Evolutionary conservation across 1,140 invertebrate species (phyloP), one percentile per base, ranked within the genome.

Genomic region (Atta cephalotes): DNA sequence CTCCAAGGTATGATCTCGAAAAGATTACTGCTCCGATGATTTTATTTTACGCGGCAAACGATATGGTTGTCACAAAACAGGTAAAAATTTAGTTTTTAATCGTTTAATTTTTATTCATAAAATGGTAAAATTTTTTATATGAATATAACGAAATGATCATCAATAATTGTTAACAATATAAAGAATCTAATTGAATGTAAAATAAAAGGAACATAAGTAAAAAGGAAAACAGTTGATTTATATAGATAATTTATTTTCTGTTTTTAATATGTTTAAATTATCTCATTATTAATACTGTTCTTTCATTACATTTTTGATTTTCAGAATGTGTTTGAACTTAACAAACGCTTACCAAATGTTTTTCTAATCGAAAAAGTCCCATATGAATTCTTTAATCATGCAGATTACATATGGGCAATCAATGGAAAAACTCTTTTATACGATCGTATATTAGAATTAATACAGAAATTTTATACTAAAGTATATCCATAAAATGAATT

Each of bases 41-140:
- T 70, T 91, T 97, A 2, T 96, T 97, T 90, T 97, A 96, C 89
- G 96, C 96, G 16, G 95, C 96, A 39, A 97, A 97, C 81, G 97
- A 98, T 92, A 96, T 95, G 94, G 90, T 98, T 2, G 96, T 96
- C 18, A 12, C 1, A 0, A 14, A 81, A 68, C 14, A 72, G 82
- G 91, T 92, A 96, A 74, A 91, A 63, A 70, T 39, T 51, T 25
- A 56, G 2, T 21, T 58, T 58, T 39, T 60, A 6, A 31, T 31
- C 10, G 18, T 16, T 7, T 66, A 35, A 70, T 9, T 35, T 28
- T 74, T 35, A 31, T 12, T 16, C 16, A 51, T 28, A 58, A 76
- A 39, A 21, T 25, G 39, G 4, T 0, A 45, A 77, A 35, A 35
- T 58, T 39, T 31, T 77, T 7, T 51, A 51, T 16, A 51, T 25